Evolutionary conservation across 2,888 invertebrate species (phyloP), one percentile per base, ranked within the genome.

Genomic region (Cheilosia urbana): DNA sequence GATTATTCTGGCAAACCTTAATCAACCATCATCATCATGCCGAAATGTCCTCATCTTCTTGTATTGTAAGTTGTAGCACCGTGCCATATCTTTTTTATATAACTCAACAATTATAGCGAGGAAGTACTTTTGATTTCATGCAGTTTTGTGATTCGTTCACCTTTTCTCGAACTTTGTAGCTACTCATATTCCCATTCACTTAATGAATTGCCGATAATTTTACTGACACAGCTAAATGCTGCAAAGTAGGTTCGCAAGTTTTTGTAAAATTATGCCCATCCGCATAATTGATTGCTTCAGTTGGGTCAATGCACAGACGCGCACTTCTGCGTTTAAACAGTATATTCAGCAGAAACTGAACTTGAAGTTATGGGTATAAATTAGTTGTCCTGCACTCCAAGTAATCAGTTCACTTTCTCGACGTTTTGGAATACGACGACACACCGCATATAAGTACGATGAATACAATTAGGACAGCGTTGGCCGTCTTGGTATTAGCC

Each of bases 401-500:
- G 3, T 21, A 19, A 85, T 72, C 62, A 85, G 85, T 85, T 85
- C 71, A 77, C 37, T 77, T 85, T 49, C 55, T 65, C 17, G n/a
- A 42, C 53, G 71, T 62, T 66, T 63, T 27, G n/a, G 68, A 63
- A 51, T 37, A 71, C 24, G 15, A 37, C 47, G 30, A 11, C 49
- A 30, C 42, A 37, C 13, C 2, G 37, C 3, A n/a, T n/a, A 27
- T 24, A 27, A n/a, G 19, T 21, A 55, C 62, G 51, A 85, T 85
- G 85, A 62, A 72, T 62, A 45, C 60, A 2, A 47, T 58, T 9
- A 71, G 53, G 57, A 53, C 47, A 45, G 66, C 76, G 51, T 72
- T 85, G n/a, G 34, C 66, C 17, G 40, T 81, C 6, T 51, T 77
- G 42, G 66, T 21, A 11, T 45, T 85, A 40, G 85, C 51, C 42